Base-by-base conservation (phyloP, 2,797 vertebrate genomes). In the Myotis findleyi region DNA sequence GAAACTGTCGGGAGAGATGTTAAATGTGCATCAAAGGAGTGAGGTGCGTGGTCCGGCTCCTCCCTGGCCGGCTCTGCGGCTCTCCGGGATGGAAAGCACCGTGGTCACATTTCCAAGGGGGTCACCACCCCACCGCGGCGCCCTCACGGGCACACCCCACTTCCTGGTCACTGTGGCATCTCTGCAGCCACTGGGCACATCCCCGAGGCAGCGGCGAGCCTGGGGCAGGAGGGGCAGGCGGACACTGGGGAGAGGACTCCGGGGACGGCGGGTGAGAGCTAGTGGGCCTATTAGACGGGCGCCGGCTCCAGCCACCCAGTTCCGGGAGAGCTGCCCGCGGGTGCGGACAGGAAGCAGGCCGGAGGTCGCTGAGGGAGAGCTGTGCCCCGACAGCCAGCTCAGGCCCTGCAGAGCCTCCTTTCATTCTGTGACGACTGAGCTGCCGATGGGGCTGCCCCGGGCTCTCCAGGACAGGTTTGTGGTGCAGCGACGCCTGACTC, bases 1-100 rank as follows among this genome's bases (percentile, higher is more conserved):
- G 77, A 87, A 83, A 92, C 96, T 97, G 94, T 97, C 97, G 96
- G 83, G 89, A 98, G 90, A 95, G 97, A 97, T 95, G 97, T 96
- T 96, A 83, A 94, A 80, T 97, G 97, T 96, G 87, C 96, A 96
- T 96, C 93, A 95, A 90, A 96, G 96, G 97, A 98, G 96, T 97
- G 85, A 97, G 86, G 94, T 97, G 97, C 97, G 96, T 97, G 97
- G 96, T 91, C 6, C n/a, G 30, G 38, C 72, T 86, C 80, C 94
- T 77, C 88, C 79, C 80, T 84, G 95, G 96, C 89, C 4, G 8
- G 82, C 97, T 97, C 89, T 79, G 3, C 0, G 55, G 92, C 73
- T 92, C 83, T 91, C 13, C 75, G 49, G 95, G 94, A 92, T 96
- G 96, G 96, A 97, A 91, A 86, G 97, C 59, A 87, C 96, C 87